Base-by-base conservation (phyloP, 2,113 vertebrate genomes). In the Orcinus orca region DNA sequence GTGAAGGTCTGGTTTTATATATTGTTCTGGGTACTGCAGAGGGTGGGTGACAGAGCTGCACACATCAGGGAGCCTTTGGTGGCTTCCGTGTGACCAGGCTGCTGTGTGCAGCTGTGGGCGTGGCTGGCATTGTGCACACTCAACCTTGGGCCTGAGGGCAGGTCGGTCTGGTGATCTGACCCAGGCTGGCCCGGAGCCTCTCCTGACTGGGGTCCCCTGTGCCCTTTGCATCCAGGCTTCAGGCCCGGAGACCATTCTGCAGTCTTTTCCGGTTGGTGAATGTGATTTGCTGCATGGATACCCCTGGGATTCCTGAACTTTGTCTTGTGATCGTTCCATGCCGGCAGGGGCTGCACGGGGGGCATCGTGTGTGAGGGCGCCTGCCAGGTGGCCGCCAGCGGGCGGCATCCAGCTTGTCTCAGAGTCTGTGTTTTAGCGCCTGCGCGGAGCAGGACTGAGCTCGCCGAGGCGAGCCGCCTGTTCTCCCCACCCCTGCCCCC, bases 251-350 rank as follows among this genome's bases (percentile, higher is more conserved):
- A 68, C 33, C 8, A 13, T 8, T 8, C 31, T 15, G 33, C 33
- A 33, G 3, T n/a, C 31, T n/a, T 8, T 29, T 15, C 65, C n/a
- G 65, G 63, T n/a, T 68, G 33, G 33, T n/a, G 17, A 18, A n/a
- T 11, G 60, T 62, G 23, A 11, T 62, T 26, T 62, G 25, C 25
- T 10, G 60, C 60, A 4, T 8, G 25, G 31, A 33, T 8, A 17
- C 65, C 65, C 3, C 6, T 68, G 65, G 29, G 29, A 3, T 23
- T 55, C 76, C 76, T 11, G 5, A 33, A n/a, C 3, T 6, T 8
- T 6, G 47, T 23, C 6, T n/a, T 11, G 33, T 11, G 20, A 5
- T 21, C 31, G 0, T 55, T n/a, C 50, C 20, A 1, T 2, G 10
- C 33, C 76, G 0, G 76, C 6, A 10, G 25, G 76, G 47, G 31